Conservation (phyloP, 1,140 invertebrate genomes). For the Drosophila suzukii region DNA sequence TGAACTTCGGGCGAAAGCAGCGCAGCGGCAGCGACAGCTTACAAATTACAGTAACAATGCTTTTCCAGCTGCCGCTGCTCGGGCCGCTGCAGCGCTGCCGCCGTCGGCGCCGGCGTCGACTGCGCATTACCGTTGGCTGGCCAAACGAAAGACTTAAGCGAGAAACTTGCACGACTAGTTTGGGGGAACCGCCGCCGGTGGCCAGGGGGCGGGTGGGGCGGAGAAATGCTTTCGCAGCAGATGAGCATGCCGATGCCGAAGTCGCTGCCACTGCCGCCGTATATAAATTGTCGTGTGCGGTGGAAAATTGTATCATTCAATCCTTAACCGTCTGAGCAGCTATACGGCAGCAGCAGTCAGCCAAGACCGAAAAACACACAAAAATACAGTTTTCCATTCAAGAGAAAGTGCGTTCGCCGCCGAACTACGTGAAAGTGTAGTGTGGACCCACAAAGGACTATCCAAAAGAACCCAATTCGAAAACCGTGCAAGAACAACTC, state of each 20-base stretch:
- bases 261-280: slow-evolving; percentile 55
- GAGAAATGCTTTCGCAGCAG: slow-evolving; percentile 77
- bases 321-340: slow-evolving; percentile 84
- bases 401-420: slow-evolving; percentile 81
- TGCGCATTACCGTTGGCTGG: slow-evolving; percentile 70
- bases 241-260: slow-evolving; percentile 64
- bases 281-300: slow-evolving; percentile 84
- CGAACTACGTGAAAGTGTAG: slow-evolving; percentile 53
- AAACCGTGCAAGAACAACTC: slow-evolving; percentile 38
- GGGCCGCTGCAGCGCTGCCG: slow-evolving; percentile 23
- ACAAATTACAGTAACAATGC: slow-evolving; percentile 79
- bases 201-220: slow-evolving; percentile 19
- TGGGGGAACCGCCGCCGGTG: slow-evolving; percentile 12
- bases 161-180: slow-evolving; percentile 83
- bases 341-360: slow-evolving; percentile 79
- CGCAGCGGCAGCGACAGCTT: slow-evolving; percentile 45
- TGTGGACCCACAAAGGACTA: slow-evolving; percentile 63
- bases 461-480: slow-evolving; percentile 47
- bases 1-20: slow-evolving; percentile 77
- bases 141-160: slow-evolving; percentile 84
- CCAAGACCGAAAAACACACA: slow-evolving; percentile 42
- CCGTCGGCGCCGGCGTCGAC: slow-evolving; percentile 21
- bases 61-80: slow-evolving; percentile 53
- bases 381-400: slow-evolving; percentile 49
- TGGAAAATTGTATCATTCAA: slow-evolving; percentile 85